Base-by-base conservation (phyloP, 1,140 invertebrate genomes). In the Tyrophagus putrescentiae region DNA sequence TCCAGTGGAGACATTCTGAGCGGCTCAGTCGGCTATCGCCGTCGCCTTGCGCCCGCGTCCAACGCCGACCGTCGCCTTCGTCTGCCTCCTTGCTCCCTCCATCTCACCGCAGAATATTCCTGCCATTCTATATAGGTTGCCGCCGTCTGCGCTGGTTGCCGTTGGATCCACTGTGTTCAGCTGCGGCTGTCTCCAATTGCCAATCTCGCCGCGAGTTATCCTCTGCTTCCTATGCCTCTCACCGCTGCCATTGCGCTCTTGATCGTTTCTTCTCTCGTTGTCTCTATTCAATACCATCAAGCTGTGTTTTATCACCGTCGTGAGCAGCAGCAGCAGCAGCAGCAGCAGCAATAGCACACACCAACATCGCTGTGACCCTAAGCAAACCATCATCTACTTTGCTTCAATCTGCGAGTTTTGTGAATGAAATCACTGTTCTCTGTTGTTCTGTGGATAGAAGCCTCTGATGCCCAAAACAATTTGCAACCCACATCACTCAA, bases 171-270 rank as follows among this genome's bases (percentile, higher is more conserved):
- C 45, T 7, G 31, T 48, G 31, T 48, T 29, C 45, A 7, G 31
- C 7, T 7, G 23, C 18, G 23, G 18, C 45, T 48, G 45, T 29
- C 45, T 18, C 18, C 45, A 7, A 6, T 48, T 18, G 7, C 18
- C 45, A 7, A 6, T 48, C 45, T 48, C 45, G 7, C 31, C 18
- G 45, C 31, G 21, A 25, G 31, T 48, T 6, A 13, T 48, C 45
- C 7, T 21, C 31, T 18, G 31, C 7, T 48, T 21, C 21, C 21
- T 13, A 21, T 21, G 13, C 21, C 45, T 48, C 45, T 48, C 7
- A 48, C 45, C 45, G 45, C 45, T 48, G 45, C 45, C 45, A 48
- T 48, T 48, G 45, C 45, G 45, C 45, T 48, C 45, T 48, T 48
- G 45, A 48, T 48, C 45, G 23, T 48, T 18, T 48, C 18, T 6